Evolutionary conservation across 2,113 vertebrate species (phyloP).

Genomic region (Mesembrinibis cayennensis): DNA sequence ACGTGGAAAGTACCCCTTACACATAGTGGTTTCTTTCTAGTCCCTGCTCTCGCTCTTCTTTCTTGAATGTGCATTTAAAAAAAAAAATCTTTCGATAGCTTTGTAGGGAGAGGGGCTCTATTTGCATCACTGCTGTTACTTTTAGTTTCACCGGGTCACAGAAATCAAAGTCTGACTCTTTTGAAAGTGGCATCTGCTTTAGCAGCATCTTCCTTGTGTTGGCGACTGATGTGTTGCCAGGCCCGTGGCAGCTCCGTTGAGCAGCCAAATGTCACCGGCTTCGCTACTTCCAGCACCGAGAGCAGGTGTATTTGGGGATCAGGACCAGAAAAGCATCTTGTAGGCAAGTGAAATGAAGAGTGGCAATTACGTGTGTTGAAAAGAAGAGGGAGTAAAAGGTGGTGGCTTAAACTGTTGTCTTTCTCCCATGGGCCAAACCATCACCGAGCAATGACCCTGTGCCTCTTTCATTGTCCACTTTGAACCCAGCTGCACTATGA

Average conservation of each 20-base stretch:
- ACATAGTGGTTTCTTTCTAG: background rate
- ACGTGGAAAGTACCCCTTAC: background rate
- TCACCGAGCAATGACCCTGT: background rate
- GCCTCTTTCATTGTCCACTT: background rate
- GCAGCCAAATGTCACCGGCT: background rate
- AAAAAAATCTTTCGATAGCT: background rate
- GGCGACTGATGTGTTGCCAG: background rate
- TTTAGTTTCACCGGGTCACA: background rate
- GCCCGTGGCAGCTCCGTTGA: accelerated
- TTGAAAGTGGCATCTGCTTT: background rate
- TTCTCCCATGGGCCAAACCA: background rate
- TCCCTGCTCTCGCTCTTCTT: background rate
- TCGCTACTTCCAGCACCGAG: background rate
- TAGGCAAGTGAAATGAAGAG: background rate
- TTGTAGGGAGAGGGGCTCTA: background rate
- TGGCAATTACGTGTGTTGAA: background rate
- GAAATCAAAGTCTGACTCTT: background rate
- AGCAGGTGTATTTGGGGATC: background rate
- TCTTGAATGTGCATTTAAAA: background rate
- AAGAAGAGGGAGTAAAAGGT: background rate
- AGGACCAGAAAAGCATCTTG: background rate
- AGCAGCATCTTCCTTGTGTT: background rate
- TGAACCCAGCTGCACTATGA: background rate
- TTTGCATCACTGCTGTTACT: background rate
- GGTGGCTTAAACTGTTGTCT: background rate